phyloP scores from a whole-genome alignment of 2,888 invertebrate genomes.

The Eristalinus aeneus region DNA sequence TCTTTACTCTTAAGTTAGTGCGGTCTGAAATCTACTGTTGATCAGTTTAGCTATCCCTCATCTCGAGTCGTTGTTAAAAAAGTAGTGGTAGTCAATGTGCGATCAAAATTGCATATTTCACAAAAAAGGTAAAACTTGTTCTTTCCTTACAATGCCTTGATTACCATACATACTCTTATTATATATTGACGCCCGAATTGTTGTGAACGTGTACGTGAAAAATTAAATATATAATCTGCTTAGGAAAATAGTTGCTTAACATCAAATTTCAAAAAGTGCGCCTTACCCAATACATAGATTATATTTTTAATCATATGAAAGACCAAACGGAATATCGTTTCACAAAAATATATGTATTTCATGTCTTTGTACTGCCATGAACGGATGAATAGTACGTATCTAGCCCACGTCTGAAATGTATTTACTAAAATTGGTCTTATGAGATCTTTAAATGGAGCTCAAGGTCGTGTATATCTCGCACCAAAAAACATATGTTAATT shows the following conservation, averaged over 20 bases:
- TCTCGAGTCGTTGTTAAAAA: not conserved
- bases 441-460: slow-evolving; percentile 53
- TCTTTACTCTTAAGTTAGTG: slow-evolving; percentile 51
- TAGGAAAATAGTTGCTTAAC: too few species aligned
- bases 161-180: slow-evolving; percentile 9
- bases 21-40: slow-evolving; percentile 30
- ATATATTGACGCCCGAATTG: not conserved
- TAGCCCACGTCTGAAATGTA: not conserved
- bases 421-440: slow-evolving; percentile 17
- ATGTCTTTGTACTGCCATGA: too few species aligned
- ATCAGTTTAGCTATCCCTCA: slow-evolving; percentile 42
- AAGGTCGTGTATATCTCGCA: slow-evolving; percentile 37
- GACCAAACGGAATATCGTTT: too few species aligned
- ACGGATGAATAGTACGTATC: not conserved
- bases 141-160: slow-evolving; percentile 9
- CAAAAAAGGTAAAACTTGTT: slow-evolving; percentile 52
- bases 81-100: slow-evolving; percentile 10
- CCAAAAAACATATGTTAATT: slow-evolving; percentile 37
- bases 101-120: slow-evolving; percentile 16
- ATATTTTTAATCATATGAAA: too few species aligned
- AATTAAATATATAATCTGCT: not conserved
- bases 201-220: not conserved
- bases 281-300: too few species aligned
- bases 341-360: too few species aligned
- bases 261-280: too few species aligned